Percentiles rank a stretch among this genome's conserved stretches.
Conservation (phyloP, 2,797 vertebrate genomes). For the Odontamblyopus lacepedii region DNA sequence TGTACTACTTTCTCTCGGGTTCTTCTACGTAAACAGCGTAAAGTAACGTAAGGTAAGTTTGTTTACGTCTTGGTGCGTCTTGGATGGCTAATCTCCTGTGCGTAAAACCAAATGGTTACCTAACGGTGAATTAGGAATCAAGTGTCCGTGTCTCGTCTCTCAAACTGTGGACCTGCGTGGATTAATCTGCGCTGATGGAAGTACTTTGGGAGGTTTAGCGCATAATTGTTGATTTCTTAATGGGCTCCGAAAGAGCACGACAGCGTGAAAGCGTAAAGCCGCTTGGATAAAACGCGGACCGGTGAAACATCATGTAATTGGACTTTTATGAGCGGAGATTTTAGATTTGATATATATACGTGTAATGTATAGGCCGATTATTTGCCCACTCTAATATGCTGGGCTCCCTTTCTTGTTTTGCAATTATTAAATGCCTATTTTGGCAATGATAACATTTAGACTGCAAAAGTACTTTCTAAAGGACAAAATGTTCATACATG, state of each 20-base stretch:
- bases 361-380: neutral
- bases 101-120: neutral
- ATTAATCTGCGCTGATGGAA: conserved; percentile 45
- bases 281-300: conserved; percentile 17
- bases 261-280: conserved; percentile 14
- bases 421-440: too few relatives aligned
- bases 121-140: neutral
- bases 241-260: neutral
- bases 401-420: too few relatives aligned
- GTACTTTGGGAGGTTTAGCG: conserved; percentile 21
- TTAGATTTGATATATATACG: neutral
- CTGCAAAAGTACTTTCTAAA: too few relatives aligned
- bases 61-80: neutral
- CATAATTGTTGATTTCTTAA: conserved; percentile 30
- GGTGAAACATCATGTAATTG: neutral
- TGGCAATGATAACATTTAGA: neutral
- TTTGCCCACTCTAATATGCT: neutral
- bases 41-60: conserved; percentile 29
- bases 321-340: neutral
- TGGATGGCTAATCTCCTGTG: conserved; percentile 23
- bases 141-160: neutral
- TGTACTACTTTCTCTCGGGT: neutral
- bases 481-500: too few relatives aligned
- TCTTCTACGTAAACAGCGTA: neutral
- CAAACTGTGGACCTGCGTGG: conserved; percentile 11